Evolutionary conservation across 2,888 invertebrate species (phyloP), one percentile per base, ranked within the genome.

Genomic region (Parelbella ahira): DNA sequence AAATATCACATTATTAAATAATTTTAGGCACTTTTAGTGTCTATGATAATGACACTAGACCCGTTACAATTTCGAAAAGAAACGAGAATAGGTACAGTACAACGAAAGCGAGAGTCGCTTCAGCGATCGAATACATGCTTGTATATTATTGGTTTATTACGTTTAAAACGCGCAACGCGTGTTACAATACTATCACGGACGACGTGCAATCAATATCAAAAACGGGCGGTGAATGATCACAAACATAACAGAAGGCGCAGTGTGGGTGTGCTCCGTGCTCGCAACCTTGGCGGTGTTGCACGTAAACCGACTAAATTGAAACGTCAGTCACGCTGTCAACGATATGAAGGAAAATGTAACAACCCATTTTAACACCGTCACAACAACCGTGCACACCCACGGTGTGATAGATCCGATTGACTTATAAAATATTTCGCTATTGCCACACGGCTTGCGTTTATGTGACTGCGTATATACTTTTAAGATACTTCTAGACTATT

Each of bases 101-200:
- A 29, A 77, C 58, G 50, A 87, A 83, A 50, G 86, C 86, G 49
- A 87, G 56, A 42, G 86, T 86, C 43, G 78, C 86, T 68, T 87
- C 87, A 50, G 87, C 87, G 51, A 87, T 74, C 44, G 86, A 76
- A 67, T 86, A 76, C 87, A 87, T 86, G 78, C 74, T 75, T 55
- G 56, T 61, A 33, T 37, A 27, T 29, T 36, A 29, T 21, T 36
- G 10, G 5, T 12, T 36, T 28, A 29, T 18, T 15, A 28, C n/a
- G 8, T 15, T 25, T 6, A 7, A 8, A 34, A n/a, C 19, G 32
- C 33, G 33, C 44, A 46, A 30, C 48, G 49, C 54, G 59, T 48
- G 45, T n/a, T 44, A 48, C 43, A 42, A 32, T 42, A 44, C 32
- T 43, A 39, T 48, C 56, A 51, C 58, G 54, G 53, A 49, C 54